phyloP scores from a whole-genome alignment of 2,888 invertebrate species.

The Hoplodrina ambigua region DNA sequence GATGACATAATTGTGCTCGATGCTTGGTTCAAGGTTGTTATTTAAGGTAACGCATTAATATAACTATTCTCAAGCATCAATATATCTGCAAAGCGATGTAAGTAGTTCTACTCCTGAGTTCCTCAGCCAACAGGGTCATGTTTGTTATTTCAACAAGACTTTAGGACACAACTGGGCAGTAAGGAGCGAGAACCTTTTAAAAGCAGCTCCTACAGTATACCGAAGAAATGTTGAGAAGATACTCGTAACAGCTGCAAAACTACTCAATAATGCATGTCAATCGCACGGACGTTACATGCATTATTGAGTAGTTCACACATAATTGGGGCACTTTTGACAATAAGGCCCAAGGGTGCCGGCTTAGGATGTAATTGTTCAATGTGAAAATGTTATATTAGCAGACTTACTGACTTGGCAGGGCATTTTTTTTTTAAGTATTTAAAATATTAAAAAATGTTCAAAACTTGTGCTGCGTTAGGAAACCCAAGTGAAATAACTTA shows the following conservation, averaged over 20 bases:
- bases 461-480: slow-evolving; percentile 11
- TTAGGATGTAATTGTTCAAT: slow-evolving; percentile 1
- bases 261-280: slow-evolving; percentile 50
- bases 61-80: background rate
- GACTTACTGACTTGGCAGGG: background rate
- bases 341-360: background rate
- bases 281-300: too few relatives aligned
- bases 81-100: background rate
- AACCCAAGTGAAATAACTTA: slow-evolving; percentile 19
- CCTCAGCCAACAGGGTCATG: background rate
- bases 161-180: slow-evolving; percentile 11
- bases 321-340: too few relatives aligned
- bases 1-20: slow-evolving; percentile 3
- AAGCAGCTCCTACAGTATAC: slow-evolving; percentile 30
- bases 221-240: slow-evolving; percentile 25
- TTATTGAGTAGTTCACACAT: too few relatives aligned
- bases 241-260: slow-evolving; percentile 50
- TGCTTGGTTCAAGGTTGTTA: background rate
- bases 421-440: slow-evolving; percentile 17
- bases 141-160: slow-evolving; percentile 34
- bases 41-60: slow-evolving; percentile 17
- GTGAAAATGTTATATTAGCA: background rate
- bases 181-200: slow-evolving; percentile 23
- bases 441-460: slow-evolving; percentile 22
- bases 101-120: background rate